Conservation (phyloP, 2,888 invertebrate genomes). For the Rhingia rostrata region DNA sequence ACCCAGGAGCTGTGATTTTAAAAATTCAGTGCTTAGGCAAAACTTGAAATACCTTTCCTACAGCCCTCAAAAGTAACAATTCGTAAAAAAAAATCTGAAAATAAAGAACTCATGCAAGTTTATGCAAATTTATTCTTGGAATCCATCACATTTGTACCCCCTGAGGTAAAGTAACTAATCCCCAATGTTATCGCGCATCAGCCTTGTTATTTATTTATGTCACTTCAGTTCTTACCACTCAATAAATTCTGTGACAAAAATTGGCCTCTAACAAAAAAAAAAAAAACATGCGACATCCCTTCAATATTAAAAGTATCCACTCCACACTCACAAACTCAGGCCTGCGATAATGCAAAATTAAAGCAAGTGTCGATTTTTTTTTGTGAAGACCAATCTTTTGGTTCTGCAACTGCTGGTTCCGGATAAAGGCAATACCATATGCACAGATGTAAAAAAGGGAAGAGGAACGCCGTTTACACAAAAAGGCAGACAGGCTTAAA, state of each 20-base stretch:
- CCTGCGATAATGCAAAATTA: conserved; percentile 67
- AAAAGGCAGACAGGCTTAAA: conserved; percentile 77
- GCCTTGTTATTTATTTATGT: conserved; percentile 72
- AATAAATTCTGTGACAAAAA: conserved; percentile 54
- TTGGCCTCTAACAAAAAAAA: background rate
- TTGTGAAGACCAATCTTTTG: conserved; percentile 17
- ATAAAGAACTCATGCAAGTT: background rate
- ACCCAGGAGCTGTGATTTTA: too few species aligned
- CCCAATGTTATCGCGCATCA: conserved; percentile 64
- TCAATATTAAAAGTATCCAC: conserved; percentile 48
- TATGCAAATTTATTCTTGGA: conserved; percentile 66
- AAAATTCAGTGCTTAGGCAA: background rate
- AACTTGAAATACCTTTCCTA: background rate
- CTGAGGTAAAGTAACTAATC: conserved; percentile 38
- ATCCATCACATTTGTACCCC: conserved; percentile 56
- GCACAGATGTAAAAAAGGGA: conserved; percentile 46
- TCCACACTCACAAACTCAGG: conserved; percentile 22
- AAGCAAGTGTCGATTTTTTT: conserved; percentile 52
- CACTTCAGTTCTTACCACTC: conserved; percentile 71
- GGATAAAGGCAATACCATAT: conserved; percentile 63
- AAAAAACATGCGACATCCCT: conserved; percentile 46
- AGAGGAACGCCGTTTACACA: conserved; percentile 13
- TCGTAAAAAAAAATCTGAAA: background rate
- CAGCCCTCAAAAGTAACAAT: background rate
- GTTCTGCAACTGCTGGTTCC: conserved; percentile 34